phyloP scores from a whole-genome alignment of 2,888 invertebrate genomes.

The Oligia latruncula region DNA sequence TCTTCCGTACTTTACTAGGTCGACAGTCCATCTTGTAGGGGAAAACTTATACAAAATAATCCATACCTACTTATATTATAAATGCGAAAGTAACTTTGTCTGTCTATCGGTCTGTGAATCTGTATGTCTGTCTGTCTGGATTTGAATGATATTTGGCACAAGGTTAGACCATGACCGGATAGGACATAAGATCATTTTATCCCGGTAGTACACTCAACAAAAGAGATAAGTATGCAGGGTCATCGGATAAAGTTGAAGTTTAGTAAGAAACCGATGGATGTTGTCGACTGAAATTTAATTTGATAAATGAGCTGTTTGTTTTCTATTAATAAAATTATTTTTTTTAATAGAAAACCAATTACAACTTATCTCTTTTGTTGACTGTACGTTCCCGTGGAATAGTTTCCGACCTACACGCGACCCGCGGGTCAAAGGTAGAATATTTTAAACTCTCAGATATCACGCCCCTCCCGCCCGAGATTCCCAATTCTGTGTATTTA shows the following conservation, averaged over 20 bases:
- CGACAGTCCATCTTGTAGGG: background rate
- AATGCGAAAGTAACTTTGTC: background rate
- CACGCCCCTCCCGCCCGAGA: background rate
- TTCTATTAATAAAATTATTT: too few species aligned
- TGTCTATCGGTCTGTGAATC: background rate
- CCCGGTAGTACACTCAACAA: accelerated
- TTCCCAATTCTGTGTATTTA: background rate
- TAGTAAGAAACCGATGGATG: too few species aligned
- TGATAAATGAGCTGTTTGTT: too few species aligned
- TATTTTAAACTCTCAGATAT: background rate
- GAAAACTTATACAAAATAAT: background rate
- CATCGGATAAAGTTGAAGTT: too few species aligned
- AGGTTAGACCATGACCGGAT: too few species aligned
- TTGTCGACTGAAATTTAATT: too few species aligned
- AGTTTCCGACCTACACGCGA: too few species aligned
- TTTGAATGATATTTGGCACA: background rate
- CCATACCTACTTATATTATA: background rate
- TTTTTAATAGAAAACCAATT: too few species aligned
- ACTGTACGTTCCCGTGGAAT: background rate
- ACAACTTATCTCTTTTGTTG: too few species aligned
- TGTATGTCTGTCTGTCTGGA: too few species aligned
- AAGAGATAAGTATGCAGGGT: too few species aligned
- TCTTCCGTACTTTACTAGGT: background rate
- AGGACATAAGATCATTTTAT: background rate
- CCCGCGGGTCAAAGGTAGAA: background rate